Evolutionary conservation across 2,888 invertebrate genomes (phyloP), one percentile per base, ranked within the genome.

Genomic region (Oxyscelio sp.): DNA sequence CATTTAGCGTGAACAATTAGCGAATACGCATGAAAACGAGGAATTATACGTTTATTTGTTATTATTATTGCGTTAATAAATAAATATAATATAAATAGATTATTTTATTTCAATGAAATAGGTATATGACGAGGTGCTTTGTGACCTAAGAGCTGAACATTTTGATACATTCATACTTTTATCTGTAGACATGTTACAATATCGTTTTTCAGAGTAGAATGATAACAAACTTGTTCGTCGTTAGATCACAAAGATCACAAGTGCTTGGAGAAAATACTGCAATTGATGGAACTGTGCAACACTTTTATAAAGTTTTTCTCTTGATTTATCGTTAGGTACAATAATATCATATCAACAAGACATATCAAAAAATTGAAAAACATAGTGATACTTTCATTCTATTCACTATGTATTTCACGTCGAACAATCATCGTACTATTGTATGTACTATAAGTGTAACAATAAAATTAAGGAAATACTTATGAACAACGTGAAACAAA

Each of bases 301-400:
- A 54, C 38, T 58, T 58, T 58, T 58, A 34, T 34, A 58, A 58
- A 13, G 45, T 22, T 31, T 27, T 13, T 4, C 48, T 19, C 45
- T 45, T 48, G 48, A 17, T 45, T 63, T 45, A 63, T 31, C n/a
- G 45, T 63, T 61, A 73, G 52, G 40, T 27, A 52, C 15, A 31
- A 59, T 34, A 73, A 52, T 34, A 75, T 75, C 75, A 75, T 66
- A 75, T 75, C 75, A 75, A 75, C 63, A 45, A 75, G 58, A 75
- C 75, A 75, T 75, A 75, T 66, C 75, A 66, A 58, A 58, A 58
- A 45, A 38, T 38, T 75, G 38, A 22, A 38, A 56, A 21, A 54
- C 66, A 54, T 63, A 75, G 48, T 65, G 63, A 75, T 22, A 56
- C 48, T 38, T 71, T 70, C 24, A 31, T 48, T 40, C 15, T 24